Evolutionary conservation across 2,113 vertebrate species (phyloP).

Genomic region (Hydrolagus affinis): DNA sequence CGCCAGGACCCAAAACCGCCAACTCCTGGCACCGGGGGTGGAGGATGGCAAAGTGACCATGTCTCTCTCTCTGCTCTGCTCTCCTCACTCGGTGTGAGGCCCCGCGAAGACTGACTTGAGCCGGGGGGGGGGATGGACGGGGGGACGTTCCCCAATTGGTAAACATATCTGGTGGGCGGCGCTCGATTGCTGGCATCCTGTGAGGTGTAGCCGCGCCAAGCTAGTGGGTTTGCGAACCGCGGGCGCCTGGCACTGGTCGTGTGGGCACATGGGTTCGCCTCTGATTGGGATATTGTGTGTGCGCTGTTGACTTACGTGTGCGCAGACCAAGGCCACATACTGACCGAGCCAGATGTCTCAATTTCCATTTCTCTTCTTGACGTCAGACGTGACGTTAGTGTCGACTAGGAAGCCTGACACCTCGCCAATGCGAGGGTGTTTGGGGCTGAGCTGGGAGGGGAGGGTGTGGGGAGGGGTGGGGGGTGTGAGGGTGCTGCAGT

Average conservation of each 20-base stretch:
- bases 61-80: background rate
- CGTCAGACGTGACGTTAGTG: too few relatives aligned
- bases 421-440: background rate
- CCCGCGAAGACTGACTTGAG: too few relatives aligned
- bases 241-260: background rate
- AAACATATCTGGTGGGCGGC: background rate
- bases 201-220: background rate
- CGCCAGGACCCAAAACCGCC: background rate
- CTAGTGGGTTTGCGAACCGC: background rate
- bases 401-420: background rate
- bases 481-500: too few relatives aligned
- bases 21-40: background rate
- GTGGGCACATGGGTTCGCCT: background rate
- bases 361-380: background rate
- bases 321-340: background rate
- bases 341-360: background rate
- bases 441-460: background rate
- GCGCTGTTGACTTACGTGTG: background rate
- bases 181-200: too few relatives aligned
- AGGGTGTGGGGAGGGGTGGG: background rate
- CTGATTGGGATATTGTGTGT: background rate
- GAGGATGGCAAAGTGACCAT: background rate
- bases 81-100: too few relatives aligned
- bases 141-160: background rate
- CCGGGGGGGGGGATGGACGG: too few relatives aligned